Conservation (phyloP, 1,140 invertebrate genomes). For the Euwallacea fornicatus region DNA sequence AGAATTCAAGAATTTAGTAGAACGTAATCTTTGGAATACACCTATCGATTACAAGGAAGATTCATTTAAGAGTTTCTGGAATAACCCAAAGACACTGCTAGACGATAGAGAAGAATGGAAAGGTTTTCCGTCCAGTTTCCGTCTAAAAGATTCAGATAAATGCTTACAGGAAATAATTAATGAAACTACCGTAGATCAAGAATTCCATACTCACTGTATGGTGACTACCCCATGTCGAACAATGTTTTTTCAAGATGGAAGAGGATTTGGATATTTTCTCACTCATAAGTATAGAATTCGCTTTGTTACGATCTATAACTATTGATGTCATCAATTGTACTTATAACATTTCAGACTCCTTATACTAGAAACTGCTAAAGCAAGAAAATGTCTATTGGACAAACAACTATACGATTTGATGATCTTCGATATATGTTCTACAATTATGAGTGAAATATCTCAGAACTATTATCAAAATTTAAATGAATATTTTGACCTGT, state of each 20-base stretch:
- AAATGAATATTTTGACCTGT: constrained; percentile 43
- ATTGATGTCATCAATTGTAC: no score
- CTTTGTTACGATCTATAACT: no score
- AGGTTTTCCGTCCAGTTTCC: no score
- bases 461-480: constrained; percentile 23
- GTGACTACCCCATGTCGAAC: constrained; percentile 22
- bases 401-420: constrained; percentile 20
- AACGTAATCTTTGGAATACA: constrained; percentile 35
- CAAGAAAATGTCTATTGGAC: constrained; percentile 36
- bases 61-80: no score
- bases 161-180: constrained; percentile 37
- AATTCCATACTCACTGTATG: constrained; percentile 1
- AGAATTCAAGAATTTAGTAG: constrained; percentile 33
- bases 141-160: constrained; percentile 17
- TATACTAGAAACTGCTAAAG: constrained; percentile 40
- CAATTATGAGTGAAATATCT: constrained; percentile 38
- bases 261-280: constrained; percentile 26
- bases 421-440: constrained; percentile 33
- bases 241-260: constrained; percentile 18
- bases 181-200: not conserved
- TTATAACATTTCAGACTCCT: constrained; percentile 37
- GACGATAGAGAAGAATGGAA: no score
- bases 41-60: constrained; percentile 30
- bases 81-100: no score
- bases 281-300: constrained; percentile 35